phyloP scores from a whole-genome alignment of 2,888 invertebrate species.

The Paralinhomoeus sp. region DNA sequence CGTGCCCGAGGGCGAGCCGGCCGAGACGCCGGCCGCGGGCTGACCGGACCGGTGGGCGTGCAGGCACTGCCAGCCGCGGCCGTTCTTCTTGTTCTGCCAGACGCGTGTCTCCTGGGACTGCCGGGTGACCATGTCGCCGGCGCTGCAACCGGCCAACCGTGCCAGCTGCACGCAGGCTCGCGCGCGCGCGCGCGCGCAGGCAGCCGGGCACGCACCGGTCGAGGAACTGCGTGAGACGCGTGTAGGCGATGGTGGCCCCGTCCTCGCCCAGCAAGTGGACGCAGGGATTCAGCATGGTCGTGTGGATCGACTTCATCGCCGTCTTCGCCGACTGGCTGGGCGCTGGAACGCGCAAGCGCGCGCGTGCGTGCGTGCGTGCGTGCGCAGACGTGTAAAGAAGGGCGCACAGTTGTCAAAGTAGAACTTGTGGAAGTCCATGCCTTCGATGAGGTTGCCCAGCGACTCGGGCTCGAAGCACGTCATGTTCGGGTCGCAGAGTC shows the following conservation, averaged over 20 bases:
- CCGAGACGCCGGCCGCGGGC: slow-evolving; percentile 4
- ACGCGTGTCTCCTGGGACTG: slow-evolving; percentile 95
- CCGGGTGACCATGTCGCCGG: slow-evolving; percentile 75
- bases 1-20: no score
- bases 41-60: slow-evolving; percentile 74
- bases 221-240: slow-evolving; percentile 85
- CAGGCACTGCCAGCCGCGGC: slow-evolving; percentile 82
- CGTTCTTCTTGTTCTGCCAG: slow-evolving; percentile 94
- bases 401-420: slow-evolving; percentile 84
- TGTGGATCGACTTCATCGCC: slow-evolving; percentile 52
- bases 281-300: slow-evolving; percentile 89
- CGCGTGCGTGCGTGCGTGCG: no score
- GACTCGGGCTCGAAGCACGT: slow-evolving; percentile 98
- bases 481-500: slow-evolving; percentile 92
- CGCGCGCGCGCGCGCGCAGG: no score
- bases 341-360: no score
- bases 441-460: slow-evolving; percentile 91
- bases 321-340: slow-evolving; percentile 4
- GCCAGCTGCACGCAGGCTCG: no score
- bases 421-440: slow-evolving; percentile 99
- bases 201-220: slow-evolving; percentile 50
- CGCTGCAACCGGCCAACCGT: slow-evolving; percentile 39
- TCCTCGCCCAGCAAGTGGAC: slow-evolving; percentile 95
- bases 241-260: slow-evolving; percentile 93
- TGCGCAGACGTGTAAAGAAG: no score